Evolutionary conservation across 2,888 invertebrate species (phyloP).

Genomic region (Mimas tiliae): DNA sequence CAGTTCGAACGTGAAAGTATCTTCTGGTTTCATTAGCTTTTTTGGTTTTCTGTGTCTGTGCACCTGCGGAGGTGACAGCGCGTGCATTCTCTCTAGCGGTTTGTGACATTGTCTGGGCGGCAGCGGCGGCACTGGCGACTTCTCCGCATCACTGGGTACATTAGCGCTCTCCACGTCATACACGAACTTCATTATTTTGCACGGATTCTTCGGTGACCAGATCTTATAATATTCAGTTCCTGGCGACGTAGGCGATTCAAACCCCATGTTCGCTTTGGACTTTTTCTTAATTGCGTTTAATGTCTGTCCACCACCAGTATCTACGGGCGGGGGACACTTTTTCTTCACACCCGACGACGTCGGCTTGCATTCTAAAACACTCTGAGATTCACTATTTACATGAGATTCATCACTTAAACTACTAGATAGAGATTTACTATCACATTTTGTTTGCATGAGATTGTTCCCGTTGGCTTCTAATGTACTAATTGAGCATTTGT

Average conservation of each 20-base stretch:
- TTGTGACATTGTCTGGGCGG: constrained; percentile 90
- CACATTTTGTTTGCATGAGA: constrained; percentile 78
- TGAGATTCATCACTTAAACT: constrained; percentile 74
- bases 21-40: constrained; percentile 87
- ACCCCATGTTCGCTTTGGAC: constrained; percentile 80
- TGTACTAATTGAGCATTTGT: constrained; percentile 84
- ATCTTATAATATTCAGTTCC: constrained; percentile 88
- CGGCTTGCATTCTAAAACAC: constrained; percentile 65
- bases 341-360: constrained; percentile 82
- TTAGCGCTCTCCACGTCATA: constrained; percentile 80
- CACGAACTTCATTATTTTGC: constrained; percentile 83
- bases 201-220: constrained; percentile 87
- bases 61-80: constrained; percentile 88
- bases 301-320: constrained; percentile 75
- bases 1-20: constrained; percentile 93
- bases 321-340: constrained; percentile 83
- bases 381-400: constrained; percentile 79
- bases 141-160: constrained; percentile 81
- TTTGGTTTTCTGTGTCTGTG: constrained; percentile 88
- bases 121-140: constrained; percentile 88
- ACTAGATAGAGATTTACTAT: constrained; percentile 80
- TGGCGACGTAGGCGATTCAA: constrained; percentile 84
- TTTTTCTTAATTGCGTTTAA: constrained; percentile 87
- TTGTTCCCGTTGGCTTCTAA: constrained; percentile 78
- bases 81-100: constrained; percentile 91